A percentile compares a stretch with the other conserved stretches of the same genome.
Conservation (phyloP, 2,888 invertebrate species). For the Embidobia sp. region DNA sequence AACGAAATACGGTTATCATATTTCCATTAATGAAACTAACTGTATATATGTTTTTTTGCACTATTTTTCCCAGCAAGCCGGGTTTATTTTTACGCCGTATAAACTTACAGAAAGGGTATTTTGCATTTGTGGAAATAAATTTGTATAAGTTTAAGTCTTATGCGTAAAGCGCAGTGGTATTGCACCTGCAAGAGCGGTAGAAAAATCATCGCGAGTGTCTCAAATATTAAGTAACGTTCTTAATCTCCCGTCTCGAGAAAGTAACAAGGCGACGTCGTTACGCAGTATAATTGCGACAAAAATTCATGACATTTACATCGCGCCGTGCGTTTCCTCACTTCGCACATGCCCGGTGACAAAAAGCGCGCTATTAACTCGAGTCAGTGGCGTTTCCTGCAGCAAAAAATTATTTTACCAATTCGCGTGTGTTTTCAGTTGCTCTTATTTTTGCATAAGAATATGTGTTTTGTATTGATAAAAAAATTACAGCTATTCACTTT, state of each 20-base stretch:
- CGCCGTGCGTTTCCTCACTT: conserved; percentile 26
- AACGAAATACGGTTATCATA: conserved; percentile 22
- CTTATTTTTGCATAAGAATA: background rate
- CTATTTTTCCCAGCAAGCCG: no score
- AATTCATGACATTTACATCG: conserved; percentile 46
- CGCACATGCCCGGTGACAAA: conserved; percentile 3
- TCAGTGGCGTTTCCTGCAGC: background rate
- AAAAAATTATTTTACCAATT: conserved; percentile 1
- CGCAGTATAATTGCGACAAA: conserved; percentile 37
- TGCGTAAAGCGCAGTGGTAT: no score
- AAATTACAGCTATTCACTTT: background rate
- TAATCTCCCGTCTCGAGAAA: conserved; percentile 22
- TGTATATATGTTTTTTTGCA: no score
- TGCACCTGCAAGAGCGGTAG: background rate
- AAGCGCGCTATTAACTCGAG: conserved; percentile 3
- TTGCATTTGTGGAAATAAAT: no score
- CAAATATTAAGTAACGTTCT: conserved; percentile 24
- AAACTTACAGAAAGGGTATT: no score
- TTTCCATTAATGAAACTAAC: conserved; percentile 1
- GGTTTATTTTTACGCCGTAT: no score
- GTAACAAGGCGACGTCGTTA: conserved; percentile 40
- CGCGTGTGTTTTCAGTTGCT: background rate
- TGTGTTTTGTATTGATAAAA: no score
- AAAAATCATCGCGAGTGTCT: background rate
- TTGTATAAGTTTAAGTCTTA: no score